These are phyloP conservation scores for Nyctibius grandis DNA, from an alignment of 2,797 vertebrate genomes.

Conservation along the genomic window DNA sequence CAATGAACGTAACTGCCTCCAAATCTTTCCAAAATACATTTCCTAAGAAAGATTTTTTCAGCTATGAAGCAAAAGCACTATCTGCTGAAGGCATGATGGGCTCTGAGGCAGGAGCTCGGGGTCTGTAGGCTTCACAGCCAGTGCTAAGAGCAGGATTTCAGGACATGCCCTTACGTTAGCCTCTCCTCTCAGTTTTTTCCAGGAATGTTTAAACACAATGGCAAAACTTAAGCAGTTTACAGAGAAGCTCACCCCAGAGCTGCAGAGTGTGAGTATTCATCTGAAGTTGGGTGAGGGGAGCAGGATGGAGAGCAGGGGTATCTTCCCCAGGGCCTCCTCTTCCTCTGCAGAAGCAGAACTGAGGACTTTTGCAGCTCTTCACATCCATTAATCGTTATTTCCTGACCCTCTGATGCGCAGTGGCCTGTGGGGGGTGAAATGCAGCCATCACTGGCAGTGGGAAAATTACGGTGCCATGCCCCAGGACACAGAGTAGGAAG, in stretches of 20 bases:
- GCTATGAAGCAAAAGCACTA: not conserved
- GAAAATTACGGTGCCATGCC: not conserved
- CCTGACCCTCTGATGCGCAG: not conserved
- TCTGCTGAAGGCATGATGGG: not conserved
- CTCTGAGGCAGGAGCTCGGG: not conserved
- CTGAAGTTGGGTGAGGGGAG: not conserved
- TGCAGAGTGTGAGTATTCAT: slow-evolving; percentile 59
- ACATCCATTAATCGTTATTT: not conserved
- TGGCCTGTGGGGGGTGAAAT: not conserved
- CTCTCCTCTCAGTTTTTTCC: slow-evolving; percentile 78
- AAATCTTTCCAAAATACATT: not conserved
- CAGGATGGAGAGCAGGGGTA: not conserved
- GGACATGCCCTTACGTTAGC: not conserved
- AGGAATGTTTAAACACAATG: slow-evolving; percentile 81
- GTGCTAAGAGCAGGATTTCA: not conserved
- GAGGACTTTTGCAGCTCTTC: not conserved
- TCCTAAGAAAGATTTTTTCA: not conserved
- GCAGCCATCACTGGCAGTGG: not conserved
- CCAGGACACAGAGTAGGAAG: not conserved
- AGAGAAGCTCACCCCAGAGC: slow-evolving; percentile 75
- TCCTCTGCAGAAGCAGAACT: not conserved
- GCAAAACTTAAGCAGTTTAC: slow-evolving; percentile 82
- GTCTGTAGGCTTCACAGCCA: not conserved
- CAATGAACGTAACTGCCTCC: not conserved
- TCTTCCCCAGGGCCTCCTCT: not conserved